A percentile compares a stretch with the other conserved stretches of the same genome.
phyloP scores from a whole-genome alignment of 2,888 invertebrate genomes.

The Aquatica leii region DNA sequence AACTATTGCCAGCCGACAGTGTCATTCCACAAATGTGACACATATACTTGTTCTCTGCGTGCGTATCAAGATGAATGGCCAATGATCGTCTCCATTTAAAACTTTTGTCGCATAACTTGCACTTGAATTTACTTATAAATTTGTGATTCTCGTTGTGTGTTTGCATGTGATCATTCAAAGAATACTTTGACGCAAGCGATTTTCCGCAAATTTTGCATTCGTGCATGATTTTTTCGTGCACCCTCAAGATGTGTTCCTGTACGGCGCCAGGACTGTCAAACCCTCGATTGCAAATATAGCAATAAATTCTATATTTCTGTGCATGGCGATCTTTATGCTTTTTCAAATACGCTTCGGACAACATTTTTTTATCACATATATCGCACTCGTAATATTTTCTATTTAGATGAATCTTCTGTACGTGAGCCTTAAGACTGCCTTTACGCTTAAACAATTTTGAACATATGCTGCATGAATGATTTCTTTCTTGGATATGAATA shows the following conservation, averaged over 20 bases:
- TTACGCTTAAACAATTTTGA: neutral
- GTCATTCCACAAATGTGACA: conserved; percentile 54
- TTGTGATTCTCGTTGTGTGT: no score
- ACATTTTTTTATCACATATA: conserved; percentile 23
- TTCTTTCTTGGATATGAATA: neutral
- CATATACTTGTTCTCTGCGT: conserved; percentile 49
- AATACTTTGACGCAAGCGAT: no score
- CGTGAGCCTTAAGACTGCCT: conserved; percentile 52
- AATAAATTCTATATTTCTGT: conserved; percentile 61
- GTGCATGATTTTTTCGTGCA: no score
- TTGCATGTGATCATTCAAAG: no score
- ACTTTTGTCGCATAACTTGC: conserved; percentile 28
- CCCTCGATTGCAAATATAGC: conserved; percentile 57
- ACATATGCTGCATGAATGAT: neutral
- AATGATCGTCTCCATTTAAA: conserved; percentile 41
- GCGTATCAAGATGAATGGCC: conserved; percentile 48
- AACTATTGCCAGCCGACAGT: conserved; percentile 51
- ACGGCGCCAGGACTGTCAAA: conserved; percentile 21
- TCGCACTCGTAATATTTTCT: conserved; percentile 17
- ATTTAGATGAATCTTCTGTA: conserved; percentile 18
- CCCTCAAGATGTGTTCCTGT: no score
- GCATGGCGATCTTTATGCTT: conserved; percentile 48
- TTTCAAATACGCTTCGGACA: no score
- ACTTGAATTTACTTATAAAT: neutral
- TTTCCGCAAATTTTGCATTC: no score